These are phyloP conservation scores for Lagorchestes hirsutus DNA, from an alignment of 2,797 vertebrate genomes.

Conservation along the genomic window DNA sequence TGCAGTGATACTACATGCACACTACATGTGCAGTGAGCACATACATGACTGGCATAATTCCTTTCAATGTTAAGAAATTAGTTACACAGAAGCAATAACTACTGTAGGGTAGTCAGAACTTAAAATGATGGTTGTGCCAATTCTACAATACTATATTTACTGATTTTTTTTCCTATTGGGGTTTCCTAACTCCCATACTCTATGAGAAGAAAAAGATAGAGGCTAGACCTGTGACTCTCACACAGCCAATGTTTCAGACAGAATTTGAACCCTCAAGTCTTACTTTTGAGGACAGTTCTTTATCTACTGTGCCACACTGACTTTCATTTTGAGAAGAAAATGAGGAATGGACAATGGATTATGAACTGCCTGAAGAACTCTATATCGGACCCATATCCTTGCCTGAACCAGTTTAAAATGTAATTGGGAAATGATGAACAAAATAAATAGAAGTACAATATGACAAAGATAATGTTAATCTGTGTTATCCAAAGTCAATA, in stretches of 20 bases:
- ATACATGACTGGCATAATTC: background rate
- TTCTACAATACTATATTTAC: background rate
- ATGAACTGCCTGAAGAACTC: background rate
- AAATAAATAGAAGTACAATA: background rate
- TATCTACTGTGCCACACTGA: background rate
- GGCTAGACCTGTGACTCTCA: background rate
- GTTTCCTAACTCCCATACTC: background rate
- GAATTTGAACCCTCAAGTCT: background rate
- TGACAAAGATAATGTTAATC: background rate
- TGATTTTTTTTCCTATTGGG: background rate
- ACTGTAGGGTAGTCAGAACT: background rate
- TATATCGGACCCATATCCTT: background rate
- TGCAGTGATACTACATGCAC: background rate
- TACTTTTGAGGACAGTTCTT: background rate
- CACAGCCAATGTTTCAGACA: background rate
- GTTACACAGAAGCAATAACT: background rate
- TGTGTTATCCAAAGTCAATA: background rate
- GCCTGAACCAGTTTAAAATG: background rate
- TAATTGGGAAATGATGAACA: background rate
- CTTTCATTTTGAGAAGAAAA: background rate
- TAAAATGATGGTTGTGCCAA: background rate
- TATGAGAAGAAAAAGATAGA: background rate
- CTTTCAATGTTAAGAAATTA: background rate
- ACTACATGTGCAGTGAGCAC: background rate
- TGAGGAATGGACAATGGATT: background rate